A percentile compares a stretch with the other conserved stretches of the same genome.
Evolutionary conservation across 2,888 invertebrate species (phyloP).

Genomic region (Trypoxylon attenuatum): DNA sequence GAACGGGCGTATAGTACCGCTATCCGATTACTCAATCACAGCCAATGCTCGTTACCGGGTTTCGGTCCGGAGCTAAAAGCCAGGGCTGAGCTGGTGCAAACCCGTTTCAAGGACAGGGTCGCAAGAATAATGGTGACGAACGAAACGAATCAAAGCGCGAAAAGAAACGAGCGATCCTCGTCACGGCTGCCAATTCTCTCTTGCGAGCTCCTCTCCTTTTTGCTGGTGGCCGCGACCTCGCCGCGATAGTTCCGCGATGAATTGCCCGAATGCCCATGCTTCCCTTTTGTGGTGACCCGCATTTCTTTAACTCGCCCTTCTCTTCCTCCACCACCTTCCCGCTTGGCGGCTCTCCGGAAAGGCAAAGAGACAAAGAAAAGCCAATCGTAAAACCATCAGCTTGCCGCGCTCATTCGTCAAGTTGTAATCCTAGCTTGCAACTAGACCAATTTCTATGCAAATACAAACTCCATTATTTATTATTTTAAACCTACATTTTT

Average conservation of each 20-base stretch:
- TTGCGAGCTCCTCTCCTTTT: slow-evolving; percentile 8
- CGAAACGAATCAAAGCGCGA: slow-evolving; percentile 1
- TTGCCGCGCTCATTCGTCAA: too few relatives aligned
- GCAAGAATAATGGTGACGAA: slow-evolving; percentile 29
- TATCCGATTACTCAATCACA: slow-evolving; percentile 46
- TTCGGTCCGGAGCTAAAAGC: slow-evolving; percentile 26
- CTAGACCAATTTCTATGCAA: too few relatives aligned
- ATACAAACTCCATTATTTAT: too few relatives aligned
- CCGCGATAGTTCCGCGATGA: slow-evolving; percentile 5
- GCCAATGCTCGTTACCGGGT: slow-evolving; percentile 40
- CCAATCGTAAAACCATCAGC: too few relatives aligned
- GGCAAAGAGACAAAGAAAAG: too few relatives aligned
- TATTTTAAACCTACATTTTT: too few relatives aligned
- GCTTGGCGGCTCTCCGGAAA: neutral
- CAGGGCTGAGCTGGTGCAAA: too few relatives aligned
- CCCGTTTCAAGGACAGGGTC: slow-evolving; percentile 49
- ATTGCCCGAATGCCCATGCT: neutral
- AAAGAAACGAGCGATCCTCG: slow-evolving; percentile 2
- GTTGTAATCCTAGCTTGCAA: too few relatives aligned
- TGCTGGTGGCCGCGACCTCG: neutral
- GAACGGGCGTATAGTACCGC: slow-evolving; percentile 37
- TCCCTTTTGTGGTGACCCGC: slow-evolving; percentile 13
- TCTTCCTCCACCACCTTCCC: neutral
- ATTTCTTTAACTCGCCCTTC: neutral
- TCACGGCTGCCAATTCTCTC: slow-evolving; percentile 13